phyloP scores from a whole-genome alignment of 2,113 vertebrate species.

The Catharus fuscescens region DNA sequence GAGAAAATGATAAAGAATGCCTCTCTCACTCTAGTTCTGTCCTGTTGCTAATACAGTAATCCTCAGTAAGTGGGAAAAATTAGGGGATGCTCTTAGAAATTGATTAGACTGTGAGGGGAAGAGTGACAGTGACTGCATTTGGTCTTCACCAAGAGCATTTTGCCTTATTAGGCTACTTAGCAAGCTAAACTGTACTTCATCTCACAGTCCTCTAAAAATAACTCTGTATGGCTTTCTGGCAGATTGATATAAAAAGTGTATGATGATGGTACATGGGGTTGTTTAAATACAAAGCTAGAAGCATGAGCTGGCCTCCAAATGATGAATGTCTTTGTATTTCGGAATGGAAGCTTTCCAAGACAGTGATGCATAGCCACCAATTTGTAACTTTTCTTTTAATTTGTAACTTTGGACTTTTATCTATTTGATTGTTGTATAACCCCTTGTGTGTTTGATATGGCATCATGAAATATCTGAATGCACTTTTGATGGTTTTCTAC shows the following conservation, averaged over 20 bases:
- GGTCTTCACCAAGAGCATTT: slow-evolving; percentile 31
- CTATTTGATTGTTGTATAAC: not conserved
- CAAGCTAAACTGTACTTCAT: slow-evolving; percentile 41
- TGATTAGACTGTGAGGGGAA: not conserved
- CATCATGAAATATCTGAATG: not conserved
- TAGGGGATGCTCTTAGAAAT: not conserved
- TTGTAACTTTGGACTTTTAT: not conserved
- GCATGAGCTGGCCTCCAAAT: slow-evolving; percentile 16
- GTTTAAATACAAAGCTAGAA: slow-evolving; percentile 55
- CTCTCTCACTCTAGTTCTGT: not conserved
- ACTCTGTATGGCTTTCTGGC: slow-evolving; percentile 38
- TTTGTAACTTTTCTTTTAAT: slow-evolving; percentile 44
- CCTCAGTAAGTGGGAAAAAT: not conserved
- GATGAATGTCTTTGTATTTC: slow-evolving; percentile 32
- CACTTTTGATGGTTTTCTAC: not conserved
- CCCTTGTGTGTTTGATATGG: not conserved
- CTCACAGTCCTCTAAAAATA: slow-evolving; percentile 37
- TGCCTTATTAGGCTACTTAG: slow-evolving; percentile 59
- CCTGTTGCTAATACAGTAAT: not conserved
- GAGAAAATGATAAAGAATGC: not conserved
- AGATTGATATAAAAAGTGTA: slow-evolving; percentile 56
- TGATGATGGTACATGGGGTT: slow-evolving; percentile 14
- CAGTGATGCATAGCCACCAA: slow-evolving; percentile 30
- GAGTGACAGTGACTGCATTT: slow-evolving; percentile 24
- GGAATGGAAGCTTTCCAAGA: slow-evolving; percentile 42